These are phyloP conservation scores for Sebastes schlegelii DNA, from an alignment of 2,113 vertebrate species.

Conservation along the genomic window DNA sequence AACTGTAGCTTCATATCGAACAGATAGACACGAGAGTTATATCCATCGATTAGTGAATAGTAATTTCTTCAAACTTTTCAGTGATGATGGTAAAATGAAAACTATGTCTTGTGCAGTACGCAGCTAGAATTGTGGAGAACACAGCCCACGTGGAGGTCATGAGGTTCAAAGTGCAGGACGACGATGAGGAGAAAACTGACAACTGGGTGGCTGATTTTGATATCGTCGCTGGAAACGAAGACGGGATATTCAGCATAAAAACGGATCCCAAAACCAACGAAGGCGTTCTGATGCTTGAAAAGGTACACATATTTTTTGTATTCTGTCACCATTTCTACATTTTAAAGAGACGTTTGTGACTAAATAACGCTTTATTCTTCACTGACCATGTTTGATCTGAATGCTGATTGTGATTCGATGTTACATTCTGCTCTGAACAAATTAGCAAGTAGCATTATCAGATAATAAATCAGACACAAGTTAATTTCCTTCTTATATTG, in stretches of 20 bases:
- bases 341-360: no score
- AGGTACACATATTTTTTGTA: conserved; percentile 33
- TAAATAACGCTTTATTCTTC: no score
- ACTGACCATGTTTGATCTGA: no score
- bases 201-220: conserved; percentile 88
- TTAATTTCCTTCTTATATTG: no score
- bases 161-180: conserved; percentile 84
- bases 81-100: not conserved
- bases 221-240: conserved; percentile 89
- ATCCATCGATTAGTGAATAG: not conserved
- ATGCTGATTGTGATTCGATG: no score
- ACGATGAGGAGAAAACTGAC: conserved; percentile 85
- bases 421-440: no score
- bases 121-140: conserved; percentile 49
- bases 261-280: conserved; percentile 87
- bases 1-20: no score
- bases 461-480: no score
- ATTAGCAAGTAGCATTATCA: no score
- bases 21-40: not conserved
- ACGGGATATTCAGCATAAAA: conserved; percentile 84
- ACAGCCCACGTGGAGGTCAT: conserved; percentile 75
- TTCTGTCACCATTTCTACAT: no score
- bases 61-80: not conserved
- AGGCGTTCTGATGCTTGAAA: conserved; percentile 84
- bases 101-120: conserved; percentile 24